A percentile compares a stretch with the other conserved stretches of the same genome.
These are phyloP conservation scores for Saccopteryx leptura DNA, from an alignment of 2,113 vertebrate genomes.

Conservation along the genomic window DNA sequence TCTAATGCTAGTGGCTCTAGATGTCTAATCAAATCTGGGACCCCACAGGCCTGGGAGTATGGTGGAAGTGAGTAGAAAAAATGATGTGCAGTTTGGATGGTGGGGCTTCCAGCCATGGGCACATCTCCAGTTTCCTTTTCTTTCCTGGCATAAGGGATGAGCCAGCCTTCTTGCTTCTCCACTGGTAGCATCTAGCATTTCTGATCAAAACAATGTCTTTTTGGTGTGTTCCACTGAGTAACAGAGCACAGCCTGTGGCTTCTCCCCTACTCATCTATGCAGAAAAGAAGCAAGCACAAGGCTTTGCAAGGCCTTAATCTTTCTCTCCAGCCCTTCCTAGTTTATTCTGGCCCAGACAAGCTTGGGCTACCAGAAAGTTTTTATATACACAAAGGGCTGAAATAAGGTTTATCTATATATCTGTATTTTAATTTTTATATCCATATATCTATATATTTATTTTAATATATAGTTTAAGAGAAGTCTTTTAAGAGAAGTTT, in stretches of 20 bases:
- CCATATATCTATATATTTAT: background rate
- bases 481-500: constrained; percentile 23
- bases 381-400: background rate
- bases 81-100: no score
- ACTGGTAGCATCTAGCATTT: background rate
- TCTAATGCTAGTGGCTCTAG: background rate
- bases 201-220: background rate
- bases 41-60: background rate
- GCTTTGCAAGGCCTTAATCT: background rate
- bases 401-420: background rate
- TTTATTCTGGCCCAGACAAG: background rate
- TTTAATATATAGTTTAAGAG: background rate
- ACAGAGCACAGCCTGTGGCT: background rate
- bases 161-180: background rate
- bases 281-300: background rate
- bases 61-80: background rate
- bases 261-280: background rate
- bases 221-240: background rate
- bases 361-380: background rate
- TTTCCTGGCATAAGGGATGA: background rate
- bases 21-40: background rate
- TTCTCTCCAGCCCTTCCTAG: background rate
- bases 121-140: background rate
- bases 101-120: background rate
- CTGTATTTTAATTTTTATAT: background rate